Conservation (phyloP, 2,797 vertebrate genomes). For the Meriones psammophilus region DNA sequence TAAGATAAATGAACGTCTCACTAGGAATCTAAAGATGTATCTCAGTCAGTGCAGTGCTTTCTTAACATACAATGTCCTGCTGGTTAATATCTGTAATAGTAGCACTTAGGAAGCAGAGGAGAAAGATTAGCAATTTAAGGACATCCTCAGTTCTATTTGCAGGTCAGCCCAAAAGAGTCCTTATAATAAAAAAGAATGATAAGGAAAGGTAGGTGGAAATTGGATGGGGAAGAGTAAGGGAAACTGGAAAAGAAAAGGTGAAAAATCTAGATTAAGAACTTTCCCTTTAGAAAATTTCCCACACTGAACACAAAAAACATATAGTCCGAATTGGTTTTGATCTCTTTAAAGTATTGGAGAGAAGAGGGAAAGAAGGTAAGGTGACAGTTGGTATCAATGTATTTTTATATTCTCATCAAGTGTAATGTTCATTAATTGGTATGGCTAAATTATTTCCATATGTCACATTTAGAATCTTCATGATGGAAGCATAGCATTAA, state of each 20-base stretch:
- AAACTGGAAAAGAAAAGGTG: not conserved
- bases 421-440: not conserved
- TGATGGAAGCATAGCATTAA: not conserved
- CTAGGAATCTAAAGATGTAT: not conserved
- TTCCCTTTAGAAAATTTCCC: not conserved
- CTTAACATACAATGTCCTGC: not conserved
- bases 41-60: not conserved
- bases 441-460: slow-evolving; percentile 39
- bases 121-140: not conserved
- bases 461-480: not conserved
- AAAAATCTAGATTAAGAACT: not conserved
- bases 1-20: not conserved
- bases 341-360: not conserved
- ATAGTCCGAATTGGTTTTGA: not conserved
- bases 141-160: not conserved
- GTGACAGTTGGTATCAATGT: not conserved
- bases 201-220: not conserved
- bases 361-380: not conserved
- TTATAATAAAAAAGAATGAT: not conserved
- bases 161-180: not conserved
- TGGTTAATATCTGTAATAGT: not conserved
- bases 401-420: slow-evolving; percentile 28
- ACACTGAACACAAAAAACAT: not conserved
- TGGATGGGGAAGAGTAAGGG: not conserved
- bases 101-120: not conserved